Conservation (phyloP, 2,888 invertebrate species). For the Pherbina coryleti region DNA sequence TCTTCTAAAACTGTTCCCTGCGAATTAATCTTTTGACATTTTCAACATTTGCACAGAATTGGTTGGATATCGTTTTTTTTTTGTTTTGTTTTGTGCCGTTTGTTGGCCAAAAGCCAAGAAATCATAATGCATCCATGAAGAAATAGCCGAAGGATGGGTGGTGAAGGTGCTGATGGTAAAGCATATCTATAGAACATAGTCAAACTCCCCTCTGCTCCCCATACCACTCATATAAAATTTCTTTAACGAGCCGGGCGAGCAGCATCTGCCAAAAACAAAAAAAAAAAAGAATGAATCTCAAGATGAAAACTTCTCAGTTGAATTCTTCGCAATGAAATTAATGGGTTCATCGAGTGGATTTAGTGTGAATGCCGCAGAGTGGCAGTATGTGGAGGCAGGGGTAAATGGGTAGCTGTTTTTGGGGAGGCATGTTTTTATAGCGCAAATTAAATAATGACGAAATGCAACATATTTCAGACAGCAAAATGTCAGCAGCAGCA, state of each 20-base stretch:
- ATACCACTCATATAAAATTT: background rate
- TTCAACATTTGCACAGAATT: constrained; percentile 36
- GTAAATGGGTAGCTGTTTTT: no score
- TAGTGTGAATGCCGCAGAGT: background rate
- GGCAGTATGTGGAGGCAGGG: background rate
- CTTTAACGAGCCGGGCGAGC: background rate
- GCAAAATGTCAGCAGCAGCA: background rate
- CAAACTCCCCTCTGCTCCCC: background rate
- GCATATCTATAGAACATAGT: background rate
- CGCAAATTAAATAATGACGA: constrained; percentile 35
- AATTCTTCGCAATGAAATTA: constrained; percentile 33
- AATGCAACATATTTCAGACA: constrained; percentile 30
- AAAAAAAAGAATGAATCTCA: constrained; percentile 1
- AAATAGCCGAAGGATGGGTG: background rate
- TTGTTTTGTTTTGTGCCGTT: background rate
- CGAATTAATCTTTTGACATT: constrained; percentile 38
- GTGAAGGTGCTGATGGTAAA: no score
- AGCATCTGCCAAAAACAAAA: constrained; percentile 12
- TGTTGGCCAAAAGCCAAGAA: constrained; percentile 32
- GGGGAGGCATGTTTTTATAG: constrained; percentile 18
- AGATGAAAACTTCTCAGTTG: constrained; percentile 28
- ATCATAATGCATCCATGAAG: constrained; percentile 31
- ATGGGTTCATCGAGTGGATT: constrained; percentile 37
- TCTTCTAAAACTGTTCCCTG: constrained; percentile 14
- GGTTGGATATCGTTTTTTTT: background rate